Base-by-base conservation (phyloP, 2,113 vertebrate genomes). In the Osmerus mordax region DNA sequence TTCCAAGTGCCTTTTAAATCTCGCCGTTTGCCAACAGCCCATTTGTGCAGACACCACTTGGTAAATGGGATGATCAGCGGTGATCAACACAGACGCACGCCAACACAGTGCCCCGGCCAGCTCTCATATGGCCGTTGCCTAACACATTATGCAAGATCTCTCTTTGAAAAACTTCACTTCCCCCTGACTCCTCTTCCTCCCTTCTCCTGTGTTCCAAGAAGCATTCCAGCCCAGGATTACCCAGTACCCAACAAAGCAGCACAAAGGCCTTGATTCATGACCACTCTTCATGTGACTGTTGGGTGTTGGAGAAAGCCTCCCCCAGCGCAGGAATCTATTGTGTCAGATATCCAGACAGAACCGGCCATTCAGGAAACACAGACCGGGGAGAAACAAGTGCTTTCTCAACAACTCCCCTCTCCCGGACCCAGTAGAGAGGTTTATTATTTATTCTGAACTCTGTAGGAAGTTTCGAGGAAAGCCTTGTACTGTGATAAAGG, bases 211-310 rank as follows among this genome's bases (percentile, higher is more conserved):
- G 1, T 78, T 86, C 79, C 58, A 72, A 79, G 75, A 77, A 12
- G 80, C 81, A 72, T 77, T 72, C 78, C 73, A 77, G 73, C 73
- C 61, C 69, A 79, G 80, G 83, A 84, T 81, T 82, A 77, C 69
- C 77, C 77, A 13, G 78, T 66, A 58, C 75, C 77, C 65, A 70
- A 70, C 51, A 32, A 66, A 84, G 71, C 32, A 67, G 71, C 82
- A 91, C 88, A 91, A 90, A 86, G 84, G 64, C 75, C 19, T 82
- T 73, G 70, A 89, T 90, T 91, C 88, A 89, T 84, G 61, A 54
- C 64, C 41, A 67, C 4, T 61, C 69, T 84, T 85, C 79, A 84
- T 85, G 79, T 84, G 81, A 89, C 83, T 82, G 73, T 85, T 74
- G 75, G 73, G 78, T 78, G 78, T 78, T 76, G 68, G 78, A 82